Conservation (phyloP, 2,888 invertebrate genomes). For the Eilema caniola region DNA sequence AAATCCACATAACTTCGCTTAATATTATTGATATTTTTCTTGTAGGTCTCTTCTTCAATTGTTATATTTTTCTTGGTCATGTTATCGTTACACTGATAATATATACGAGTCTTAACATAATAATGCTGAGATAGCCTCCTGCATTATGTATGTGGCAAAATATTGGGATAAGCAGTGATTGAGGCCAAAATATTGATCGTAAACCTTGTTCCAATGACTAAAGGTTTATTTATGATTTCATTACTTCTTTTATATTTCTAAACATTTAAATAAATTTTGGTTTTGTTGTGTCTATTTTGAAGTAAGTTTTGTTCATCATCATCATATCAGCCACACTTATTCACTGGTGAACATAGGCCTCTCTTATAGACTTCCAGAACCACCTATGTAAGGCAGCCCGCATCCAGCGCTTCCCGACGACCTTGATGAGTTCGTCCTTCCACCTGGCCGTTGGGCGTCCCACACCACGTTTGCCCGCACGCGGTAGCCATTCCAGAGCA, state of each 20-base stretch:
- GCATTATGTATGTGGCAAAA: slow-evolving; percentile 54
- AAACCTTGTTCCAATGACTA: slow-evolving; percentile 10
- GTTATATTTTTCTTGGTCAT: slow-evolving; percentile 43
- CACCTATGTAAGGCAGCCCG: no score
- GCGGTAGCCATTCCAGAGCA: no score
- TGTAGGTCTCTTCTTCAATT: slow-evolving; percentile 36
- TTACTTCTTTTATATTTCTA: slow-evolving; percentile 14
- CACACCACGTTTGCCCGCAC: no score
- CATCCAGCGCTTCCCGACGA: no score
- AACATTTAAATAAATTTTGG: slow-evolving; percentile 18
- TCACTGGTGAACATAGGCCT: no score
- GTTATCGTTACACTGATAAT: slow-evolving; percentile 43
- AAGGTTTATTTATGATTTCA: slow-evolving; percentile 27
- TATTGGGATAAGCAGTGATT: slow-evolving; percentile 45
- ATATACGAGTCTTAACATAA: slow-evolving; percentile 51
- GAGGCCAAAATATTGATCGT: slow-evolving; percentile 15
- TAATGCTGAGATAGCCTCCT: slow-evolving; percentile 39
- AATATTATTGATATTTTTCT: slow-evolving; percentile 33
- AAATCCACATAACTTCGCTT: slow-evolving; percentile 27
- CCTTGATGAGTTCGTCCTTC: no score
- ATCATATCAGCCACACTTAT: no score
- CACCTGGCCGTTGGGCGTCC: no score
- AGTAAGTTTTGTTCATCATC: no score
- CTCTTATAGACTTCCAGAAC: no score
- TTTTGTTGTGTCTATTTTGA: slow-evolving; percentile 13